A percentile compares a stretch with the other conserved stretches of the same genome.
Conservation (phyloP, 2,113 vertebrate species). For the Microtus ochrogaster region DNA sequence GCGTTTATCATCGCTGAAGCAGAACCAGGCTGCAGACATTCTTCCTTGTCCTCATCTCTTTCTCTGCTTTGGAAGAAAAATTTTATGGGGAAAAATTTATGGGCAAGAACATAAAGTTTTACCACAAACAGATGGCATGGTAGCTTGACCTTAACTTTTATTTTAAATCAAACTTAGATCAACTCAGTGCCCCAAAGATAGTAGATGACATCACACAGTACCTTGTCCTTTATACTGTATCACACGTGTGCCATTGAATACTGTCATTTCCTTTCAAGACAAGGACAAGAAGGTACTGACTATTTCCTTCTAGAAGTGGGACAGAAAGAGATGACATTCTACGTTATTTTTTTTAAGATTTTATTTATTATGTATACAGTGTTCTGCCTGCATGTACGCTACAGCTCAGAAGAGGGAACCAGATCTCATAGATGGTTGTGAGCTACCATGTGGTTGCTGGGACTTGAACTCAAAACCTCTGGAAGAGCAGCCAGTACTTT, state of each 20-base stretch:
- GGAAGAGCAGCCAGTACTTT: too few species aligned
- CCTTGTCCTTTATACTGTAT: background rate
- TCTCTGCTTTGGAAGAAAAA: slow-evolving; percentile 11
- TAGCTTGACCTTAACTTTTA: slow-evolving; percentile 56
- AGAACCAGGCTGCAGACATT: slow-evolving; percentile 4
- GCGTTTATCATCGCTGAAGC: background rate
- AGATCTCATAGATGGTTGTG: too few species aligned
- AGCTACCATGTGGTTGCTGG: too few species aligned
- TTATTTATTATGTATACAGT: too few species aligned
- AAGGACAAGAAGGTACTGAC: background rate
- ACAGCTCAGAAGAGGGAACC: too few species aligned
- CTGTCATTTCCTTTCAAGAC: background rate
- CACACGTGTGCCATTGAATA: background rate
- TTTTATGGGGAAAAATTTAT: slow-evolving; percentile 52
- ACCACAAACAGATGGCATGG: slow-evolving; percentile 29
- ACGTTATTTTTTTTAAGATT: background rate
- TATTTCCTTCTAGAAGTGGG: background rate
- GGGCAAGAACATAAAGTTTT: slow-evolving; percentile 48
- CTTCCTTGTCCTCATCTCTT: background rate
- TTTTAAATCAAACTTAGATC: slow-evolving; percentile 58
- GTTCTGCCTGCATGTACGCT: too few species aligned
- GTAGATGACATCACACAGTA: background rate
- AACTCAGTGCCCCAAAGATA: background rate
- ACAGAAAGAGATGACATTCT: background rate
- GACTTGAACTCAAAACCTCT: too few species aligned